A percentile compares a stretch with the other conserved stretches of the same genome.
phyloP scores from a whole-genome alignment of 1,140 invertebrate genomes.

The Coelopa frigida region DNA sequence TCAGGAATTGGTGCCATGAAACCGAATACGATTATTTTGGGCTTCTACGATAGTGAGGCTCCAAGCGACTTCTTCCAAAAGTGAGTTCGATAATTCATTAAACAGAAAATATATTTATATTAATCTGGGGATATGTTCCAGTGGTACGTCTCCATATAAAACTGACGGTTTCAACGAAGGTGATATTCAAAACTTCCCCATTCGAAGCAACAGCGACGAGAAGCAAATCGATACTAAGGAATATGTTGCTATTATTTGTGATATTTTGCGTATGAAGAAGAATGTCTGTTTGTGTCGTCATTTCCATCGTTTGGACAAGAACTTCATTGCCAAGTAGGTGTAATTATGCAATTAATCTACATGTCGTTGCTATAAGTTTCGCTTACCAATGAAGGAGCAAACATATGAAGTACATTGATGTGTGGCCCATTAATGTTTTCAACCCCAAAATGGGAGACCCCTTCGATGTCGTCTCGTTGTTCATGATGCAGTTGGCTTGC shows the following conservation, averaged over 20 bases:
- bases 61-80: slow-evolving; percentile 68
- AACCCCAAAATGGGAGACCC: slow-evolving; percentile 66
- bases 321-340: slow-evolving; percentile 56
- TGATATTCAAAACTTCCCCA: slow-evolving; percentile 43
- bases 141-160: slow-evolving; percentile 46
- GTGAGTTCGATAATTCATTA: slow-evolving; percentile 33
- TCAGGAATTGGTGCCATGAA: slow-evolving; percentile 98
- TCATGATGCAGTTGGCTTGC: slow-evolving; percentile 94
- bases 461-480: slow-evolving; percentile 82
- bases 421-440: slow-evolving; percentile 92
- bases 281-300: slow-evolving; percentile 91
- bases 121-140: slow-evolving; percentile 23
- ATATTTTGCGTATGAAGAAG: slow-evolving; percentile 86
- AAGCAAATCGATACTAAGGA: slow-evolving; percentile 51
- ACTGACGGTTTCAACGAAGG: slow-evolving; percentile 45
- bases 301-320: slow-evolving; percentile 78
- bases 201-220: slow-evolving; percentile 32
- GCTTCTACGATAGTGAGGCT: slow-evolving; percentile 76
- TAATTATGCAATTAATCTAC: slow-evolving; percentile 17
- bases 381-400: slow-evolving; percentile 45
- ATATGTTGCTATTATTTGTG: slow-evolving; percentile 84
- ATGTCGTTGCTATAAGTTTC: background rate
- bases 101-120: too few relatives aligned
- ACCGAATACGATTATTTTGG: slow-evolving; percentile 89
- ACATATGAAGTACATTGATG: slow-evolving; percentile 79